These are phyloP conservation scores for Bacillus rossius DNA, from an alignment of 1,140 invertebrate genomes.

Conservation along the genomic window DNA sequence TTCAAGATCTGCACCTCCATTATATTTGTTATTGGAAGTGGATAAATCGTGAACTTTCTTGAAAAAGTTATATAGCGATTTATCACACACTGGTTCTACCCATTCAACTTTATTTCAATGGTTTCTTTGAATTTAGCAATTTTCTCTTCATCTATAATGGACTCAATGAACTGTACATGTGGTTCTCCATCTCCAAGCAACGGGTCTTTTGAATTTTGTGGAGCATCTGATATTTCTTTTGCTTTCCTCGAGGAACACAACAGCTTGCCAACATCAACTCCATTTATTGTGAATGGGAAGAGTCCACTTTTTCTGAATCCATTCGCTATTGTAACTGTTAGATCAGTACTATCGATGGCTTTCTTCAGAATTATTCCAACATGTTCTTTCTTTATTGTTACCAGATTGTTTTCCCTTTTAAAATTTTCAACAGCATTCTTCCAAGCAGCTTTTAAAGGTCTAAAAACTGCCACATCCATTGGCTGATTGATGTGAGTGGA, in stretches of 20 bases:
- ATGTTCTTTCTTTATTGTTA: slow-evolving; percentile 29
- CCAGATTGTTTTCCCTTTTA: slow-evolving; percentile 9
- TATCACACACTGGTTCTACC: too few species aligned
- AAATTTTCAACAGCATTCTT: slow-evolving; percentile 24
- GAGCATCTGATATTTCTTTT: too few species aligned
- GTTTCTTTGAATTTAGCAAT: too few species aligned
- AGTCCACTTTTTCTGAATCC: slow-evolving; percentile 33
- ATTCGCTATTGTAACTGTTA: slow-evolving; percentile 29
- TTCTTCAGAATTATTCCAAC: slow-evolving; percentile 33
- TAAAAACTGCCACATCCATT: slow-evolving; percentile 37
- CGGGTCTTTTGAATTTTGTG: too few species aligned
- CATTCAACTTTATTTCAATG: too few species aligned
- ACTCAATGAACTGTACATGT: too few species aligned
- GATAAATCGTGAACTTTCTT: too few species aligned
- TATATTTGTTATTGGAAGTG: too few species aligned
- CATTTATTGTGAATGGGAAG: slow-evolving; percentile 31
- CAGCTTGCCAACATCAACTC: slow-evolving; percentile 26
- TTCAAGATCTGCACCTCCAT: too few species aligned
- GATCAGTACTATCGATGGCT: slow-evolving; percentile 19
- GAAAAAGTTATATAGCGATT: too few species aligned
- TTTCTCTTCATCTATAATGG: too few species aligned
- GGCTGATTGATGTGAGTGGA: slow-evolving; percentile 41
- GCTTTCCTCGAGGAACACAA: slow-evolving; percentile 9
- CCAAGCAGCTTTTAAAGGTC: slow-evolving; percentile 34
- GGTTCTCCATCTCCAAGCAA: too few species aligned